Evolutionary conservation across 2,113 vertebrate genomes (phyloP).

Genomic region (Microcebus ravelobensis): DNA sequence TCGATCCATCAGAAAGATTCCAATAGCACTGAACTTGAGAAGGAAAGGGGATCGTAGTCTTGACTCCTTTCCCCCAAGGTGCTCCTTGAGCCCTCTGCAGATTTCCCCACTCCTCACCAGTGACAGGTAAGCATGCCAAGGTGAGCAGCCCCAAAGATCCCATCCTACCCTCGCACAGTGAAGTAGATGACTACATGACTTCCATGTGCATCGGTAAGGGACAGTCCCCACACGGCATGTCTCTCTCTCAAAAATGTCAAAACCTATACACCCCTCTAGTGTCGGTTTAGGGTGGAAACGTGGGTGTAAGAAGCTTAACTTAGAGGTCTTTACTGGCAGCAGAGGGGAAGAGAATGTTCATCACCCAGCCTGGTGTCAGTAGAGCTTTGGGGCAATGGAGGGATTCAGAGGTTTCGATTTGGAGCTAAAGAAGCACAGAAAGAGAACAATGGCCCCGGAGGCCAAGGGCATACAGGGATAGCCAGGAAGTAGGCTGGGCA

Average conservation of each 20-base stretch:
- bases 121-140: not conserved
- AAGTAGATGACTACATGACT: not conserved
- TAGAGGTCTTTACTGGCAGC: not conserved
- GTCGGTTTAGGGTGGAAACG: not conserved
- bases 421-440: not conserved
- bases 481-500: not conserved
- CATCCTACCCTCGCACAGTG: not conserved
- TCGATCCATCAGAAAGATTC: not conserved
- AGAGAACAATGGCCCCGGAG: not conserved
- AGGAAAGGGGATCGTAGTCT: not conserved
- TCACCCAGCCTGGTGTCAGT: not conserved
- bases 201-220: not conserved
- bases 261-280: not conserved
- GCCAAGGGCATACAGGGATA: not conserved
- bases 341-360: not conserved
- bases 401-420: not conserved
- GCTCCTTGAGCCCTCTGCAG: not conserved
- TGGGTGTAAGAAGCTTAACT: not conserved
- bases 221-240: not conserved
- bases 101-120: not conserved
- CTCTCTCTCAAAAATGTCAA: not conserved
- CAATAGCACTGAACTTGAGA: not conserved
- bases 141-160: not conserved
- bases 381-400: not conserved
- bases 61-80: not conserved